Percentiles rank a stretch among this genome's conserved stretches.
These are phyloP conservation scores for Montipora cactus DNA, from an alignment of 64 coral and sea anemone species.

Conservation along the genomic window DNA sequence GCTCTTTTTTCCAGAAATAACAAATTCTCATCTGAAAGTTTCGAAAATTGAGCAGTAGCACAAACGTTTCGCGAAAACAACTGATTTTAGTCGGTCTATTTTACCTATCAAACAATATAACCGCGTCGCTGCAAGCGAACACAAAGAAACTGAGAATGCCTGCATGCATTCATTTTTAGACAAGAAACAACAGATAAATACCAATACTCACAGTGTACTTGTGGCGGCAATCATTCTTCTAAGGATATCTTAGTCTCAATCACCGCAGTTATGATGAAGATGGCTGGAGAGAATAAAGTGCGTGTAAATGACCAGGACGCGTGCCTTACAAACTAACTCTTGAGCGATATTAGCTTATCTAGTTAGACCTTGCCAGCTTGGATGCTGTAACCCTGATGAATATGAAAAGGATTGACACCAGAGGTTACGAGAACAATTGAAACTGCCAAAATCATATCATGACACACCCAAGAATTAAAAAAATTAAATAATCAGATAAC, in stretches of 20 bases:
- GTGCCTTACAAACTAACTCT: constrained; percentile 46
- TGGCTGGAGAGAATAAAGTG: background rate
- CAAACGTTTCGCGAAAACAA: background rate
- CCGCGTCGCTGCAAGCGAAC: background rate
- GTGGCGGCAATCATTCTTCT: constrained; percentile 39
- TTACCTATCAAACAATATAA: background rate
- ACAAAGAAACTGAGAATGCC: background rate
- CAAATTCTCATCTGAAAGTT: background rate
- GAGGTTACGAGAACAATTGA: constrained; percentile 44
- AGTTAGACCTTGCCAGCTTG: background rate
- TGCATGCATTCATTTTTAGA: background rate
- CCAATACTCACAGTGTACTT: constrained; percentile 51
- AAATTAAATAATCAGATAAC: too few relatives aligned
- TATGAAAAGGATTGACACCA: constrained; percentile 74
- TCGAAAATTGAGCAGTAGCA: background rate
- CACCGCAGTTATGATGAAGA: background rate
- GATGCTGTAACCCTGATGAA: constrained; percentile 45
- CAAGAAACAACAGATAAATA: background rate
- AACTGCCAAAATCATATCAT: constrained; percentile 63
- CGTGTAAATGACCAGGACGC: background rate
- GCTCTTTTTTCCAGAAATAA: background rate
- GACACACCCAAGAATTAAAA: constrained; percentile 60
- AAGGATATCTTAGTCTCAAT: background rate
- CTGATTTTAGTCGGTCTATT: background rate
- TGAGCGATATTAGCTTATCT: constrained; percentile 30